Conservation (phyloP, 1,140 invertebrate genomes). For the Andrena cerasifolii region DNA sequence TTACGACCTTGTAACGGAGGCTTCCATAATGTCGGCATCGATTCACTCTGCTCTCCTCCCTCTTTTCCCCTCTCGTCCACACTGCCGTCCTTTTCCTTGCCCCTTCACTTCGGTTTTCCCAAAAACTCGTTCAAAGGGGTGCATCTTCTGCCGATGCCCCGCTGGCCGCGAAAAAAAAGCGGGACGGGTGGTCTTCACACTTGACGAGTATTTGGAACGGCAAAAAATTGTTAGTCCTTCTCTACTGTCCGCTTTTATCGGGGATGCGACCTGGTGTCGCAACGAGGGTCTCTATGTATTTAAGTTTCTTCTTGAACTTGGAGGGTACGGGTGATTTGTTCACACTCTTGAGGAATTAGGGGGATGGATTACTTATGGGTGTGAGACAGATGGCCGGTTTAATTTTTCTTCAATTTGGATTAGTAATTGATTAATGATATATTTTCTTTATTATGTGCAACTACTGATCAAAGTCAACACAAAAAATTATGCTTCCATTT, state of each 20-base stretch:
- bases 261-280: background rate
- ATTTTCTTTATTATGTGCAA: too few species aligned
- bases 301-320: background rate
- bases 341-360: too few species aligned
- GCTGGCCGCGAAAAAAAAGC: slow-evolving; percentile 39
- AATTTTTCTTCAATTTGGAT: too few species aligned
- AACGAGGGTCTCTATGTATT: background rate
- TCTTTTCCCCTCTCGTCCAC: slow-evolving; percentile 26
- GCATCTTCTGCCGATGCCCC: slow-evolving; percentile 3
- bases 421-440: too few species aligned
- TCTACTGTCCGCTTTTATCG: background rate
- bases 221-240: slow-evolving; percentile 10
- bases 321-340: background rate
- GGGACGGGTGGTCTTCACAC: slow-evolving; percentile 9
- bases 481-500: too few species aligned
- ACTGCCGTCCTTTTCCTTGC: background rate
- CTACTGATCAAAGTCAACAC: too few species aligned
- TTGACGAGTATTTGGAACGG: background rate
- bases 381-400: too few species aligned
- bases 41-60: slow-evolving; percentile 52
- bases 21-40: slow-evolving; percentile 68
- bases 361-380: too few species aligned
- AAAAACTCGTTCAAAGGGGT: slow-evolving; percentile 31
- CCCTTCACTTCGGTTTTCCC: background rate
- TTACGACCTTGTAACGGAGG: slow-evolving; percentile 75